phyloP scores from a whole-genome alignment of 2,888 invertebrate species.

The Fissipunctia ypsillon region DNA sequence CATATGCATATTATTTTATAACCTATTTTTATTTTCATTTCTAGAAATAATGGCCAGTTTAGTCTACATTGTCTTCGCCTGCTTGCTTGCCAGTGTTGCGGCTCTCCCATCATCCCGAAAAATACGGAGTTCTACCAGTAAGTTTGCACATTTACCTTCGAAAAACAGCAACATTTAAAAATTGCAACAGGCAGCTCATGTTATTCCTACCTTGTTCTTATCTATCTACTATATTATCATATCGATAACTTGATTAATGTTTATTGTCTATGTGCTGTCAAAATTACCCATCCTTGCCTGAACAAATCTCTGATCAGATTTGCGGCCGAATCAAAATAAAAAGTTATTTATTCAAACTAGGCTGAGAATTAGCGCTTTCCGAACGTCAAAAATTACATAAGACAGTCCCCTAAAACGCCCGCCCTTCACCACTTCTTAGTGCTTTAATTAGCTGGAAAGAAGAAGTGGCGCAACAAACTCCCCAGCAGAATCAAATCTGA shows the following conservation, averaged over 20 bases:
- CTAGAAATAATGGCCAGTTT: conserved; percentile 45
- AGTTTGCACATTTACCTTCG: background rate
- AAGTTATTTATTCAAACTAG: too few relatives aligned
- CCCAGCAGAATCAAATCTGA: background rate
- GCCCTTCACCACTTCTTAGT: too few relatives aligned
- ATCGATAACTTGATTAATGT: background rate
- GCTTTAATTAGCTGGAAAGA: too few relatives aligned
- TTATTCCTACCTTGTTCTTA: background rate
- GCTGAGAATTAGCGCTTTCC: too few relatives aligned
- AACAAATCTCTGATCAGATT: background rate
- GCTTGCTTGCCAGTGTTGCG: conserved; percentile 31
- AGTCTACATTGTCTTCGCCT: conserved; percentile 23
- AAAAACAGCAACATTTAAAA: background rate
- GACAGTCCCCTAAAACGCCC: too few relatives aligned
- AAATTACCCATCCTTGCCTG: background rate
- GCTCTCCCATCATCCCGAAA: conserved; percentile 25
- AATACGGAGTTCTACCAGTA: conserved; percentile 26
- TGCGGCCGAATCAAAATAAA: too few relatives aligned
- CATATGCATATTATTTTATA: background rate
- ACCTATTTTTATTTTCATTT: background rate
- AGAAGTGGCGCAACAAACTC: too few relatives aligned
- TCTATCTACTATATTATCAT: background rate
- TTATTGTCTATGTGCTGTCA: background rate
- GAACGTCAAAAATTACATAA: too few relatives aligned
- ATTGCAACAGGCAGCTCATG: background rate